phyloP scores from a whole-genome alignment of 2,797 vertebrate species.

The Spinus pinus region DNA sequence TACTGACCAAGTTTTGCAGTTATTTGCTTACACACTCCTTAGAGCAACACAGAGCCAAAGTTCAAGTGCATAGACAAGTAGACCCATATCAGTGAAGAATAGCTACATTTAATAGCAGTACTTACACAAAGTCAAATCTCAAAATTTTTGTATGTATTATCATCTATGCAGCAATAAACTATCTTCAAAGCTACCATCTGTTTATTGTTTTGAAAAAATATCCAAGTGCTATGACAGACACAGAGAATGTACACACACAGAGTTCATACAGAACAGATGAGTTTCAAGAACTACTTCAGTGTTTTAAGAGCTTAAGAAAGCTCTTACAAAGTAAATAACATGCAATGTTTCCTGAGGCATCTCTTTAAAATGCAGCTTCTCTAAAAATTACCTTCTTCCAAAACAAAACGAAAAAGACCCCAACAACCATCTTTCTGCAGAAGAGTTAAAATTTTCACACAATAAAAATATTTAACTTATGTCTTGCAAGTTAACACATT shows the following conservation, averaged over 20 bases:
- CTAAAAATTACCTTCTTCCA: background rate
- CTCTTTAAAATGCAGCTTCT: background rate
- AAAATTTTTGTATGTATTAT: background rate
- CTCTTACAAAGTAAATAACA: background rate
- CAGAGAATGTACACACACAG: accelerated
- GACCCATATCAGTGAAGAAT: background rate
- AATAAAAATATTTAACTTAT: background rate
- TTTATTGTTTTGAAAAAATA: background rate
- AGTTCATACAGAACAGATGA: background rate
- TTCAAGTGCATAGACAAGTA: background rate
- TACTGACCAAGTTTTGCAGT: background rate
- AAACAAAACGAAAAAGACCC: background rate
- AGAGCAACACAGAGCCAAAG: background rate
- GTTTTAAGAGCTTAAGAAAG: background rate
- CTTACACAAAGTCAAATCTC: background rate
- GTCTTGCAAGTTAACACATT: background rate
- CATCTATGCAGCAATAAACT: background rate
- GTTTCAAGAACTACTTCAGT: background rate
- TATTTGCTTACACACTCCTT: background rate
- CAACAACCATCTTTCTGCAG: background rate
- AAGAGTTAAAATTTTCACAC: background rate
- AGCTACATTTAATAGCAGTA: background rate
- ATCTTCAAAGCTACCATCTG: background rate
- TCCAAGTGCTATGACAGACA: background rate
- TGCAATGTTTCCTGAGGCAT: background rate